phyloP scores from a whole-genome alignment of 1,140 invertebrate species.

The Scaptomyza hsui region DNA sequence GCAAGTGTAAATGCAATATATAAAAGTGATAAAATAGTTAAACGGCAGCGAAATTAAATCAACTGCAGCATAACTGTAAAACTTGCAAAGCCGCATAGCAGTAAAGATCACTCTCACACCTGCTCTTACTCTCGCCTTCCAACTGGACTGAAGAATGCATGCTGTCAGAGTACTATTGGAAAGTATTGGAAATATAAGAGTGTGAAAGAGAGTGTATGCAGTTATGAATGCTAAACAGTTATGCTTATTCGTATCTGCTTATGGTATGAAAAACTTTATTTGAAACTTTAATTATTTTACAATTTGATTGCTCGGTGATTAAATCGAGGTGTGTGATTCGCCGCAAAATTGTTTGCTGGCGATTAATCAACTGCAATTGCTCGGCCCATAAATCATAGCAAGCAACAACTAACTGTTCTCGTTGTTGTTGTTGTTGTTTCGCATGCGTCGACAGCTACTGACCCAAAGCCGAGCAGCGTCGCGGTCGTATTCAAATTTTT shows the following conservation, averaged over 20 bases:
- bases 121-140: too few species aligned
- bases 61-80: too few species aligned
- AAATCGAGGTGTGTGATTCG: not conserved
- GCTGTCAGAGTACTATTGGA: too few species aligned
- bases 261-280: too few species aligned
- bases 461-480: conserved; percentile 34
- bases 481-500: conserved; percentile 19
- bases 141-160: too few species aligned
- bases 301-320: not conserved
- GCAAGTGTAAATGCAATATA: not conserved
- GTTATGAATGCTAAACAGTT: too few species aligned
- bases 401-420: conserved; percentile 22
- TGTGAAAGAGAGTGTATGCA: not conserved
- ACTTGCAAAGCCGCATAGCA: too few species aligned
- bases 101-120: too few species aligned
- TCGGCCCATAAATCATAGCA: conserved; percentile 61
- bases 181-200: too few species aligned
- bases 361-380: conserved; percentile 49
- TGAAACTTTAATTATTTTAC: not conserved
- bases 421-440: conserved; percentile 26
- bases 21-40: too few species aligned
- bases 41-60: too few species aligned
- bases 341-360: conserved; percentile 14
- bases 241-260: too few species aligned
- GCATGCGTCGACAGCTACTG: conserved; percentile 63